Evolutionary conservation across 2,113 vertebrate species (phyloP), one percentile per base, ranked within the genome.

Genomic region (Varanus komodoensis): DNA sequence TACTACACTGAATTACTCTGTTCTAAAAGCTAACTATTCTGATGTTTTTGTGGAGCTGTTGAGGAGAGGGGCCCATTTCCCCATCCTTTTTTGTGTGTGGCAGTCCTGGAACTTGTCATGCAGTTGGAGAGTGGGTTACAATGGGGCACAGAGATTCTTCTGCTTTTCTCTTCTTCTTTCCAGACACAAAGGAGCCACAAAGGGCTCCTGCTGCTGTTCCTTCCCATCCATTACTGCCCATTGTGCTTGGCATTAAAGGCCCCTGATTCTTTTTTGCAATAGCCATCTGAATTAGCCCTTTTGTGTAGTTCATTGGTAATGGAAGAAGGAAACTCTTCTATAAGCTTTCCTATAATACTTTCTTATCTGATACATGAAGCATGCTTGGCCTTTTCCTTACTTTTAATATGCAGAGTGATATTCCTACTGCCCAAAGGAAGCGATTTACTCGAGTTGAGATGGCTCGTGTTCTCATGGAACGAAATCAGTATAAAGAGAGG

Each of bases 401-500:
- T 15, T 29, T 4, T 54, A 48, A 32, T 83, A 8, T 68, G 15
- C 94, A 99, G 99, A 99, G 98, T 34, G 99, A 99, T 1, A 98
- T 99, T 67, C 99, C 99, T 2, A 99, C 99, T 0, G 99, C 99
- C 0, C 99, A 99, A 97, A 97, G 99, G 90, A 99, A 99, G 87
- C 97, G 99, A 54, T 99, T 99, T 92, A 99, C 99, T 0, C 96
- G 99, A 1, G 99, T 99, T 89, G 99, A 99, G 93, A 99, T 99
- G 99, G 99, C 99, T 27, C 96, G 99, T 0, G 99, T 99, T 52
- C 97, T 99, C 52, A 99, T 99, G 99, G 99, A 99, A 93, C 98
- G 99, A 93, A 99, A 99, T 95, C 99, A 99, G 95, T 99, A 99
- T 38, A 99, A 99, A 95, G 99, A 99, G 97, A 97, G 99, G 78